phyloP scores from a whole-genome alignment of 2,797 vertebrate genomes.

The Clarias laeviceps region DNA sequence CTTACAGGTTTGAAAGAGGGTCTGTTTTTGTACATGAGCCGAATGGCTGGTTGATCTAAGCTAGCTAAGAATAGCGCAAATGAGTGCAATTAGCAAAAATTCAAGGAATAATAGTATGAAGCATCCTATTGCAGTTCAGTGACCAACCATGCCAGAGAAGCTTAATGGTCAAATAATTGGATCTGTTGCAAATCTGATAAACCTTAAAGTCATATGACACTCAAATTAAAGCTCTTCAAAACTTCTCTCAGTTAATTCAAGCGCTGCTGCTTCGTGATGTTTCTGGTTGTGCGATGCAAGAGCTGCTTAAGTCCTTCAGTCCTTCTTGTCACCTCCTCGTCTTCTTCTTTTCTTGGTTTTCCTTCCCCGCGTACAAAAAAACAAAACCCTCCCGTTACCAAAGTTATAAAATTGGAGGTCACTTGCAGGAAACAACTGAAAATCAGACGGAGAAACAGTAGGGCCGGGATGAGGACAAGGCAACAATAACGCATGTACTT shows the following conservation, averaged over 20 bases:
- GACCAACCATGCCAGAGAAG: constrained; percentile 74
- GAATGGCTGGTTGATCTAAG: constrained; percentile 58
- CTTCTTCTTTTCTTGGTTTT: constrained; percentile 53
- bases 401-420: constrained; percentile 80
- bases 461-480: constrained; percentile 64
- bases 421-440: constrained; percentile 75
- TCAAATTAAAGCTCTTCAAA: constrained; percentile 74
- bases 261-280: constrained; percentile 5
- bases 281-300: constrained; percentile 54
- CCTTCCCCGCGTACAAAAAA: constrained; percentile 68
- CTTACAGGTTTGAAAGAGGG: constrained; percentile 63
- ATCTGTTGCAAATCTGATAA: constrained; percentile 64
- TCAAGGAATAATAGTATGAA: constrained; percentile 58
- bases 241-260: background rate
- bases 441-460: constrained; percentile 63
- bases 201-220: constrained; percentile 59
- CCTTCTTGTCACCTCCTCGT: constrained; percentile 49
- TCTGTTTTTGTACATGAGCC: constrained; percentile 57
- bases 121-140: constrained; percentile 70
- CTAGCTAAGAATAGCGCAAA: constrained; percentile 46
- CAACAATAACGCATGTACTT: constrained; percentile 66
- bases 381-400: constrained; percentile 26
- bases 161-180: constrained; percentile 59
- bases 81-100: constrained; percentile 63
- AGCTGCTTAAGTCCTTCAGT: constrained; percentile 63